Percentiles rank a stretch among this genome's conserved stretches.
phyloP scores from a whole-genome alignment of 2,888 invertebrate species.

The Chymomyza amoena region DNA sequence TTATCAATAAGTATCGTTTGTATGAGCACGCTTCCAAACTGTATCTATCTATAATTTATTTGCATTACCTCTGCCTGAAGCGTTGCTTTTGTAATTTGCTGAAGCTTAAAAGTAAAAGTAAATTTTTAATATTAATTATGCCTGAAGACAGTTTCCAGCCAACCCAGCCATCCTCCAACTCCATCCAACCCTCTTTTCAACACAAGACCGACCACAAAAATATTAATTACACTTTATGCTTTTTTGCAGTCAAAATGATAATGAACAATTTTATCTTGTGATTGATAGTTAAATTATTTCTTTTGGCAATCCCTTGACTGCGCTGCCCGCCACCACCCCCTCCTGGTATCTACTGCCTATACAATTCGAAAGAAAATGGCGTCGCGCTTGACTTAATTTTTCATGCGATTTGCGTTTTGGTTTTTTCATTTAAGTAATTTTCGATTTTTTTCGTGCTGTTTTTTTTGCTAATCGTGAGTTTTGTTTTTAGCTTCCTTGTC shows the following conservation, averaged over 20 bases:
- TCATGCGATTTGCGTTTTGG: constrained; percentile 50
- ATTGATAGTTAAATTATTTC: constrained; percentile 59
- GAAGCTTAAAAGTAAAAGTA: constrained; percentile 51
- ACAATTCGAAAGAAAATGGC: constrained; percentile 35
- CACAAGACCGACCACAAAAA: constrained; percentile 34
- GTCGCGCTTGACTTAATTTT: constrained; percentile 60
- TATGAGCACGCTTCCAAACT: too few relatives aligned
- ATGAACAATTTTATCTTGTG: constrained; percentile 60
- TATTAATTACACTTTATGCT: constrained; percentile 60
- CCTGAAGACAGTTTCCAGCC: not conserved
- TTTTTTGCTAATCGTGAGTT: constrained; percentile 7
- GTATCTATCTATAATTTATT: too few relatives aligned
- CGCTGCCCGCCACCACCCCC: constrained; percentile 22
- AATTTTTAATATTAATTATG: constrained; percentile 5
- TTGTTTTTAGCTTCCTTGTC: constrained; percentile 37
- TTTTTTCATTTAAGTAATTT: constrained; percentile 7
- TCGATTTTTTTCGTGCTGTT: not conserved
- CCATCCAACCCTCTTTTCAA: not conserved
- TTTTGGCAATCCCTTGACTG: constrained; percentile 7
- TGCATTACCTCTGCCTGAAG: not conserved
- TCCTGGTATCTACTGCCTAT: constrained; percentile 26
- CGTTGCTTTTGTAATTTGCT: not conserved
- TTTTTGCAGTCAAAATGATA: constrained; percentile 48
- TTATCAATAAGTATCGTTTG: too few relatives aligned
- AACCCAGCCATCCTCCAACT: not conserved